phyloP scores from a whole-genome alignment of 2,113 vertebrate species.

The Terrapene triunguis region DNA sequence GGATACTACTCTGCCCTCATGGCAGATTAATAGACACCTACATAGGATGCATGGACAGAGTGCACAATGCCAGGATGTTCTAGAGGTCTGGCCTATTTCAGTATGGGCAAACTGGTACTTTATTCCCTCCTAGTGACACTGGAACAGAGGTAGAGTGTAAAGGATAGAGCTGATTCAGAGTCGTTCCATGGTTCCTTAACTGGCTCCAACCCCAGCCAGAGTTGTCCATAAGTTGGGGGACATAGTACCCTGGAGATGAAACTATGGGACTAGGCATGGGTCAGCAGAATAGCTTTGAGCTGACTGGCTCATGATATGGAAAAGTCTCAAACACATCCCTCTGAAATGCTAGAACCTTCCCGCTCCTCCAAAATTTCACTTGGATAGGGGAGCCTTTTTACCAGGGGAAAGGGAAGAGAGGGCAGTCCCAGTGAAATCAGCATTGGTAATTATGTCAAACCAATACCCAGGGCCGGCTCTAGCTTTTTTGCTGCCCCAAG shows the following conservation, averaged over 20 bases:
- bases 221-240: background rate
- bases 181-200: background rate
- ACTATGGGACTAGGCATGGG: background rate
- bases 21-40: background rate
- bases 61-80: too few species aligned
- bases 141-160: background rate
- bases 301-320: background rate
- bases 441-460: background rate
- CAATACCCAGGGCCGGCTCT: too few species aligned
- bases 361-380: background rate
- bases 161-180: background rate
- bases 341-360: background rate
- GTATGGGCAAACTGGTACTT: background rate
- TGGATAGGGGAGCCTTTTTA: background rate
- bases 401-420: background rate
- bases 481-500: too few species aligned
- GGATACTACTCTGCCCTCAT: background rate
- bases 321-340: background rate
- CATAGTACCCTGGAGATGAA: background rate
- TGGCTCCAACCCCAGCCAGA: background rate
- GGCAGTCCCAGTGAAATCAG: background rate
- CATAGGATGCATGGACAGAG: background rate
- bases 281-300: background rate
- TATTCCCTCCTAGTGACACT: background rate
- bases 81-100: background rate